A percentile compares a stretch with the other conserved stretches of the same genome.
These are phyloP conservation scores for Raja brachyura DNA, from an alignment of 2,113 vertebrate species.

Conservation along the genomic window DNA sequence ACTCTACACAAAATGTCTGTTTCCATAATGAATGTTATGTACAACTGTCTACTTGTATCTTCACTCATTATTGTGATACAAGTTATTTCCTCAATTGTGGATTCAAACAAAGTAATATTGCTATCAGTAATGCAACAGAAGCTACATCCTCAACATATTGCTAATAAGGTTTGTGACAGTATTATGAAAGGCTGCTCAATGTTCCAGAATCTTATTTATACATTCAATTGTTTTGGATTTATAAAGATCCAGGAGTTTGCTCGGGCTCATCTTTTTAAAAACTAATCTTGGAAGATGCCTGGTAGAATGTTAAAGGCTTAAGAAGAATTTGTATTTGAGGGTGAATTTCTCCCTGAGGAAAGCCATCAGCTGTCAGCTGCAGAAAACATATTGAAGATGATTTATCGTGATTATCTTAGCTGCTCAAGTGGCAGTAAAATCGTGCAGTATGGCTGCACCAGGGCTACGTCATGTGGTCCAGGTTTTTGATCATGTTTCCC, in stretches of 20 bases:
- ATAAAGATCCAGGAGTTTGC: neutral
- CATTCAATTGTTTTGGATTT: conserved; percentile 6
- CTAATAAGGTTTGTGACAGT: neutral
- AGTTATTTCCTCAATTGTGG: neutral
- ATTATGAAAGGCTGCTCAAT: neutral
- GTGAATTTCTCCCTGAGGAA: neutral
- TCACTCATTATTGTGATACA: neutral
- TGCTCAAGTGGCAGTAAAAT: neutral
- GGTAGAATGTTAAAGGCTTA: neutral
- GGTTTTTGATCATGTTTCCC: neutral
- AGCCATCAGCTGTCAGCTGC: neutral
- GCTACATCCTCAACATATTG: neutral
- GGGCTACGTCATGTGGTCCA: neutral
- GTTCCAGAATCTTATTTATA: neutral
- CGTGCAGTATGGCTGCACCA: neutral
- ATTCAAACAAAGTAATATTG: neutral
- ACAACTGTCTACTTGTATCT: neutral
- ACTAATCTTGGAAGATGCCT: neutral
- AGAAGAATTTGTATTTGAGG: conserved; percentile 1
- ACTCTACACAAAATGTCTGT: neutral
- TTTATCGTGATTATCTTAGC: neutral
- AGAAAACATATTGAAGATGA: neutral
- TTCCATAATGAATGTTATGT: neutral
- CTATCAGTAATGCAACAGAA: neutral
- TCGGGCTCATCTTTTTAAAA: neutral